Percentiles rank a stretch among this genome's conserved stretches.
Conservation (phyloP, 2,888 invertebrate species). For the Pyrgus malvae region DNA sequence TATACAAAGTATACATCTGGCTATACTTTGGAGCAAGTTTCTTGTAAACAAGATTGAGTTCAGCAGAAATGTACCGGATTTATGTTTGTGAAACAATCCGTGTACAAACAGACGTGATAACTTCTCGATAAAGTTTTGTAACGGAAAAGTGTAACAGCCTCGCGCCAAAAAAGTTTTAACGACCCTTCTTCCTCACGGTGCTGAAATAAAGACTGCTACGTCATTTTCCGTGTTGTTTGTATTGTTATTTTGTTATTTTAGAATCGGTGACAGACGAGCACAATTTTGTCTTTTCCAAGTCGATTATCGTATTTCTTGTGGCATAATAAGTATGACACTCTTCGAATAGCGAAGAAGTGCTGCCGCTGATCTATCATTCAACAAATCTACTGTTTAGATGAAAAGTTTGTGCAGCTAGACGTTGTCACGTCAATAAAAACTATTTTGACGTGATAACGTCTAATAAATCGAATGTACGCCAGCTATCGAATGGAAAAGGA, state of each 20-base stretch:
- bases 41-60: conserved; percentile 20
- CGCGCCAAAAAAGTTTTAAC: conserved; percentile 61
- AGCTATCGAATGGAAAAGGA: too few relatives aligned
- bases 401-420: too few relatives aligned
- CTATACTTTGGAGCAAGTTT: conserved; percentile 14
- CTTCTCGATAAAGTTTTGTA: conserved; percentile 47
- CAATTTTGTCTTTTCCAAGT: too few relatives aligned
- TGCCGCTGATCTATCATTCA: too few relatives aligned
- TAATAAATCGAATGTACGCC: too few relatives aligned
- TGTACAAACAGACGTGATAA: conserved; percentile 48
- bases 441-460: too few relatives aligned
- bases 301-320: too few relatives aligned
- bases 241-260: not conserved
- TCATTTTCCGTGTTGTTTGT: conserved; percentile 10
- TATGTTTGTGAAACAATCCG: conserved; percentile 40
- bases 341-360: too few relatives aligned
- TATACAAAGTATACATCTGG: not conserved
- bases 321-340: too few relatives aligned
- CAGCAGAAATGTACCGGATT: conserved; percentile 24
- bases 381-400: too few relatives aligned
- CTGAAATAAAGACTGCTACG: conserved; percentile 5
- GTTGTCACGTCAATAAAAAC: too few relatives aligned
- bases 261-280: too few relatives aligned
- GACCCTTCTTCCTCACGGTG: conserved; percentile 41
- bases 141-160: conserved; percentile 52